These are phyloP conservation scores for Corythornis vintsioides DNA, from an alignment of 2,113 vertebrate genomes.

Conservation along the genomic window DNA sequence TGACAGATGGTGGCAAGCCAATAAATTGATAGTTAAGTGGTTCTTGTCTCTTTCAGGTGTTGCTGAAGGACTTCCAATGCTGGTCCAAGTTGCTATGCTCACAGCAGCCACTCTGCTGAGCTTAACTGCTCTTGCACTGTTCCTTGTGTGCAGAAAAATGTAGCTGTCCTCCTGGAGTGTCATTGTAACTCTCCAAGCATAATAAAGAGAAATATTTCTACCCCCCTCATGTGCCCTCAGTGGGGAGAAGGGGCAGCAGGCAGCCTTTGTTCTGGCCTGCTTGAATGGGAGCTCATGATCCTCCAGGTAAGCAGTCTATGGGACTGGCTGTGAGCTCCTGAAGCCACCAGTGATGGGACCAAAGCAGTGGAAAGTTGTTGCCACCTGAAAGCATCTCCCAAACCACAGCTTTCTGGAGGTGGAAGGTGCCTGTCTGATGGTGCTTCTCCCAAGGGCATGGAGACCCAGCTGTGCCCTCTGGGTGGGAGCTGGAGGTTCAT, in stretches of 20 bases:
- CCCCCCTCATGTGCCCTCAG: background rate
- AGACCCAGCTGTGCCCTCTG: background rate
- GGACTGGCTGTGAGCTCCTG: background rate
- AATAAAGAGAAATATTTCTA: background rate
- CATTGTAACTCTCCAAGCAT: background rate
- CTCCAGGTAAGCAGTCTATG: background rate
- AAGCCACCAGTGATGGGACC: background rate
- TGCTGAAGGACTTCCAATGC: background rate
- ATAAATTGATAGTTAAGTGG: background rate
- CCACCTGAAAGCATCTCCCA: background rate
- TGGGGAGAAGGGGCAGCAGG: background rate
- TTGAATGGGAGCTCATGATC: rapidly evolving
- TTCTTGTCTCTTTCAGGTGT: background rate
- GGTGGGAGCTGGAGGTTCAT: background rate
- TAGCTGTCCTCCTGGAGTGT: background rate
- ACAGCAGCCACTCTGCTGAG: background rate
- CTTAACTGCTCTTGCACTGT: background rate
- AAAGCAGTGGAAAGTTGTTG: background rate
- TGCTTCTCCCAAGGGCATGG: rapidly evolving
- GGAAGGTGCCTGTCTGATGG: background rate
- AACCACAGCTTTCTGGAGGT: background rate
- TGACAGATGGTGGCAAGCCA: background rate
- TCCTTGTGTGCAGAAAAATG: background rate
- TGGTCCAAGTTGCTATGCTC: background rate
- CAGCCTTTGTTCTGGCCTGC: background rate